Percentiles rank a stretch among this genome's conserved stretches.
Evolutionary conservation across 2,888 invertebrate genomes (phyloP).

Genomic region (Venustoraphidia nigricollis): DNA sequence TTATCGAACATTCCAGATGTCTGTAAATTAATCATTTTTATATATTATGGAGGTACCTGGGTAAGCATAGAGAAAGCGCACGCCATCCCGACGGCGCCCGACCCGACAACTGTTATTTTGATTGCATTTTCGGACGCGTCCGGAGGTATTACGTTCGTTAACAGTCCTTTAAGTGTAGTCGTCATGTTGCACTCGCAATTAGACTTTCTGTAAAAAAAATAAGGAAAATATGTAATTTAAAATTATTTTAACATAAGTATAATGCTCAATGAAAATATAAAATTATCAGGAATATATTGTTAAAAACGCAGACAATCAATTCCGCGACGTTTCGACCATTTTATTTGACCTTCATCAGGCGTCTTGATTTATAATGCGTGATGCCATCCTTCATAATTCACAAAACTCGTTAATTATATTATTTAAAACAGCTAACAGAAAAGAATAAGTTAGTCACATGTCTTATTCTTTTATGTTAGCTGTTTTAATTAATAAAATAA

Average conservation of each 20-base stretch:
- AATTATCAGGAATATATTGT: no score
- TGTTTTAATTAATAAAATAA: no score
- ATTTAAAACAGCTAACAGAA: no score
- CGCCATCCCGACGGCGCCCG: slow-evolving; percentile 47
- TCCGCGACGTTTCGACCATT: no score
- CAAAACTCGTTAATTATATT: no score
- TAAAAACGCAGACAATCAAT: no score
- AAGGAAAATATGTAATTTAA: not conserved
- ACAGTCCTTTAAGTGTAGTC: slow-evolving; percentile 16
- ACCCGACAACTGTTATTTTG: slow-evolving; percentile 46
- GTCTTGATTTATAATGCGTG: no score
- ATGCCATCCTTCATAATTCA: no score
- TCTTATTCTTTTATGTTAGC: no score
- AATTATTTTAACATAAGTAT: not conserved
- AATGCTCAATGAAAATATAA: no score
- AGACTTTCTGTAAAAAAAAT: not conserved
- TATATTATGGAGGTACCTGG: slow-evolving; percentile 27
- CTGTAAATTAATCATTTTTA: not conserved
- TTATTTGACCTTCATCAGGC: no score
- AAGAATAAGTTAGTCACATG: no score
- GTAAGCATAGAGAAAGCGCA: slow-evolving; percentile 40
- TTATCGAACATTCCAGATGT: not conserved
- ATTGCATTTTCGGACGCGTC: slow-evolving; percentile 22
- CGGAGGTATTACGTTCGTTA: slow-evolving; percentile 17
- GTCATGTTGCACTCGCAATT: slow-evolving; percentile 7